Base-by-base conservation (phyloP, 2,797 vertebrate species). In the Periparus ater region DNA sequence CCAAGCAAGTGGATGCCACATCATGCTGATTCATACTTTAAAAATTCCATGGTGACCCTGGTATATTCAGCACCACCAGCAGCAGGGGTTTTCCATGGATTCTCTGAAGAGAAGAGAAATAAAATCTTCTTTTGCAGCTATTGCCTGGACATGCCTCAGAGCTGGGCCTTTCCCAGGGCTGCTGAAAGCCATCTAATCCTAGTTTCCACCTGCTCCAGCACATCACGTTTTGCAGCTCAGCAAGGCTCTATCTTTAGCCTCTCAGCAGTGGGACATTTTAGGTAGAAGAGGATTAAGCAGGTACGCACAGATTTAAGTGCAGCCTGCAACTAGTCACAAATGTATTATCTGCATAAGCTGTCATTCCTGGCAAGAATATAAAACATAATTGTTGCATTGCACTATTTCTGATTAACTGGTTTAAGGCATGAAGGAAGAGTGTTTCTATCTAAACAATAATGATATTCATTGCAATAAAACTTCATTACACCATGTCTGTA, bases 361-460 rank as follows among this genome's bases (percentile, higher is more conserved):
- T 90, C 13, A 10, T 25, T 85, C 79, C 42, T 57, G 71, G 67
- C 70, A 80, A 63, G 81, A 82, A 51, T 54, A 73, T 89, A 72
- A 91, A 96, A 93, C 12, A 11, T 14, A 29, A 62, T 74, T 88
- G 60, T 58, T 85, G 11, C 40, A 58, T 95, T 89, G n/a, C 44
- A 42, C 29, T 89, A 15, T 73, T 86, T 58, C 76, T 86, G 62
- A 92, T 91, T 90, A 90, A 90, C 63, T 93, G 63, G 38, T 89
- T 97, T 95, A 96, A 93, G 44, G 63, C 51, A 84, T 29, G 57
- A 91, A 95, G 70, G 51, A 93, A 80, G 82, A 95, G 27, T 61
- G 42, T 95, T 94, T 95, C 68, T 88, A 70, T 29, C 34, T 91
- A 96, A 96, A 93, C 88, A 96, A 91, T 36, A 85, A 54, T 68